Base-by-base conservation (phyloP, 2,113 vertebrate genomes). In the Corythaeola cristata region DNA sequence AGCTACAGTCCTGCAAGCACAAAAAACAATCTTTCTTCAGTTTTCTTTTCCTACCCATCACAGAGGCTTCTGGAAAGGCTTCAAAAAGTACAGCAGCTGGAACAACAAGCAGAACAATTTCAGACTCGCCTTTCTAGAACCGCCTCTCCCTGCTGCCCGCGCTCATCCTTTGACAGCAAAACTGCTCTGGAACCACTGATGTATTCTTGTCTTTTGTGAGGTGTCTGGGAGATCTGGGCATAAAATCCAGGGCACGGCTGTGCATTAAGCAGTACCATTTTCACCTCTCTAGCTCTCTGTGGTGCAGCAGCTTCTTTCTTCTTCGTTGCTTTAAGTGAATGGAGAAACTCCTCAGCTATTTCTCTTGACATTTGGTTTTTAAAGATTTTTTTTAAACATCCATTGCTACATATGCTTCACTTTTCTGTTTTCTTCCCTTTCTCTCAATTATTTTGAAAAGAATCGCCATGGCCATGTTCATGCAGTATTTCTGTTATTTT, bases 401-500 rank as follows among this genome's bases (percentile, higher is more conserved):
- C 82, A 27, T 62, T 92, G 45, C 58, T 84, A 37, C 26, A 19
- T 58, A 37, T 28, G 32, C 37, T 74, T 86, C 30, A 5, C 35
- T 87, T 86, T 56, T 59, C 73, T 75, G 16, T 90, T 92, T 92
- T 77, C 68, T 59, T 89, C 28, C 18, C 39, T 74, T 88, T 89
- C 53, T 75, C 73, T 33, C 83, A 92, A 64, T 95, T 93, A 87
- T 87, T 94, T 84, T 87, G 44, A 86, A 93, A 90, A 90, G 60
- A 86, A 90, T 69, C 85, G 56, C 64, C 56, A 37, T 74, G 81
- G 22, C 53, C 62, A 66, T n/a, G 22, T 75, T 83, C 67, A 64
- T 49, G 81, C 68, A 33, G 8, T 85, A 85, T 68, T 93, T 82
- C 81, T 82, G 78, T 33, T 60, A 92, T 76, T 93, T 81, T 20